phyloP scores from a whole-genome alignment of 2,113 vertebrate genomes.

The Miniopterus natalensis region DNA sequence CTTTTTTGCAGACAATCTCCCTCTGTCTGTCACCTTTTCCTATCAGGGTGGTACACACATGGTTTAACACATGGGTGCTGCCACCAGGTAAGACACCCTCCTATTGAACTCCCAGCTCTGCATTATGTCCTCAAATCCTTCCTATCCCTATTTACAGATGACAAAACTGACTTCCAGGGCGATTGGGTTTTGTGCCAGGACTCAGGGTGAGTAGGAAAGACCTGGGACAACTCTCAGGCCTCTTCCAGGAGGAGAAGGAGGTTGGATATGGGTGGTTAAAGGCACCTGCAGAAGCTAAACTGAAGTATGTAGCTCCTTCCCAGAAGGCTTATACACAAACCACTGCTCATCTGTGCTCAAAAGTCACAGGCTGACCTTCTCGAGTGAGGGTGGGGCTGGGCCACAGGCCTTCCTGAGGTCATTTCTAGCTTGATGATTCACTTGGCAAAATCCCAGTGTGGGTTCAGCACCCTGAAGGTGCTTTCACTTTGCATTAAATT shows the following conservation, averaged over 20 bases:
- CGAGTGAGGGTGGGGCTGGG: neutral
- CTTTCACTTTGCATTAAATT: constrained; percentile 74
- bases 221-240: neutral
- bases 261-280: neutral
- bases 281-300: neutral
- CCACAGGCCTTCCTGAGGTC: constrained; percentile 27
- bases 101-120: neutral
- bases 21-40: neutral
- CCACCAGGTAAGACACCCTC: fast-evolving
- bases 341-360: constrained; percentile 15
- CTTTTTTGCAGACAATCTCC: neutral
- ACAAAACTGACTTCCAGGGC: neutral
- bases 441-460: constrained; percentile 46
- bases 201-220: neutral
- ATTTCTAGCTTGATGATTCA: constrained; percentile 76
- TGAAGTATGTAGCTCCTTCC: constrained; percentile 25
- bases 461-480: neutral
- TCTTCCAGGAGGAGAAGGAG: neutral
- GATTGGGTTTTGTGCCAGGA: neutral
- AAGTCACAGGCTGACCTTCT: neutral
- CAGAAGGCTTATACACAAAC: constrained; percentile 47
- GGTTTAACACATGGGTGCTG: neutral
- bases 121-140: neutral
- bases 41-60: no score
- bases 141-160: neutral